Conservation (phyloP, 2,113 vertebrate genomes). For the Seriola dumerili region DNA sequence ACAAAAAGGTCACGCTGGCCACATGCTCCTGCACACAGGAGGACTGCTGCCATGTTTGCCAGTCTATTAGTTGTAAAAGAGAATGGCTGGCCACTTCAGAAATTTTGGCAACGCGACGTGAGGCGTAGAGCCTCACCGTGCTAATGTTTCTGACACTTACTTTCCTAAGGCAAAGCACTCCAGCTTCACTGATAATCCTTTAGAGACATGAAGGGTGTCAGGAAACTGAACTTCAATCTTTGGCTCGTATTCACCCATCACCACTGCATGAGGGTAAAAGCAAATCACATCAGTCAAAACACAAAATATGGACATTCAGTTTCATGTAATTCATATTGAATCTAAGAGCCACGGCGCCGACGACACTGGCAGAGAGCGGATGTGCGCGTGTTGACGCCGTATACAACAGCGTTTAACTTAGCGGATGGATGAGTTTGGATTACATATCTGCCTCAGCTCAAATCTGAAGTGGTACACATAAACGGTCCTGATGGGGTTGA, state of each 20-base stretch:
- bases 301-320: slow-evolving; percentile 23
- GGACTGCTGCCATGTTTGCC: slow-evolving; percentile 27
- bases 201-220: slow-evolving; percentile 83
- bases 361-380: slow-evolving; percentile 30
- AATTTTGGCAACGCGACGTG: background rate
- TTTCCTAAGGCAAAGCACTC: slow-evolving; percentile 95
- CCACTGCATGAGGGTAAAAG: slow-evolving; percentile 80
- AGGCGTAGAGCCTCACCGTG: background rate
- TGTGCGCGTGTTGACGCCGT: background rate
- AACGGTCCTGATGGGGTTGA: slow-evolving; percentile 52
- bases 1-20: slow-evolving; percentile 61
- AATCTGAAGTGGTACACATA: slow-evolving; percentile 55
- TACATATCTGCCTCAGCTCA: slow-evolving; percentile 58
- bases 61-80: slow-evolving; percentile 32
- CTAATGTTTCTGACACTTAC: slow-evolving; percentile 83
- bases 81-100: background rate
- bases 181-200: slow-evolving; percentile 90
- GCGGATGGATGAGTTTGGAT: slow-evolving; percentile 64
- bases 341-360: background rate
- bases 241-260: slow-evolving; percentile 94
- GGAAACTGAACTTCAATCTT: slow-evolving; percentile 93
- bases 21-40: slow-evolving; percentile 34
- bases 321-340: slow-evolving; percentile 29
- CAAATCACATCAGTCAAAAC: slow-evolving; percentile 48
- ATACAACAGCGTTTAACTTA: slow-evolving; percentile 40